phyloP scores from a whole-genome alignment of 1,140 invertebrate genomes.

The Macrobrachium rosenbergii region DNA sequence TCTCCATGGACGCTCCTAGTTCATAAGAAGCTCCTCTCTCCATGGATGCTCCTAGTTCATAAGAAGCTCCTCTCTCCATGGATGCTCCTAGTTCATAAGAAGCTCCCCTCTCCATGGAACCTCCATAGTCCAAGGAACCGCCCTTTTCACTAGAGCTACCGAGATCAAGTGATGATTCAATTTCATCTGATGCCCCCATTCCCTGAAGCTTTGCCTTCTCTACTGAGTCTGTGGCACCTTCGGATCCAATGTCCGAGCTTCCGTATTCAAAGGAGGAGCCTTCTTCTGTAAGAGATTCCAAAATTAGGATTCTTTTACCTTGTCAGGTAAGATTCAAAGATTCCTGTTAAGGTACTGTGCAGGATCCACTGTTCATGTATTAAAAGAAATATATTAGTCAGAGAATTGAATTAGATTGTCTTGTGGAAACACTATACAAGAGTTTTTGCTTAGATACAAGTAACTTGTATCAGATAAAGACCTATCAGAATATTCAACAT shows the following conservation, averaged over 20 bases:
- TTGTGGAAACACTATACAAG: too few relatives aligned
- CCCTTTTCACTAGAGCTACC: constrained; percentile 39
- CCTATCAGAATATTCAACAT: background rate
- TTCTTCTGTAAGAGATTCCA: constrained; percentile 35
- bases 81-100: constrained; percentile 38
- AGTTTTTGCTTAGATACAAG: too few relatives aligned
- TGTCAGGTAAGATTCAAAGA: too few relatives aligned
- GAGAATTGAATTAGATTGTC: too few relatives aligned
- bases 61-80: constrained; percentile 16
- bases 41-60: constrained; percentile 29
- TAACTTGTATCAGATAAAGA: background rate
- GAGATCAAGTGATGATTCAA: constrained; percentile 48
- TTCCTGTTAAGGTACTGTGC: too few relatives aligned
- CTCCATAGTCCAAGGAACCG: constrained; percentile 26
- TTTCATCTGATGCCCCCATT: constrained; percentile 25
- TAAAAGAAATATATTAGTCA: too few relatives aligned
- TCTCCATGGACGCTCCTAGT: constrained; percentile 26
- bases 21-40: constrained; percentile 44
- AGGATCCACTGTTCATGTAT: too few relatives aligned
- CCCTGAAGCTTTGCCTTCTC: background rate
- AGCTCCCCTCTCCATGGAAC: constrained; percentile 22
- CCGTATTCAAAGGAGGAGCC: constrained; percentile 49
- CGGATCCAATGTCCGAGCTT: constrained; percentile 49
- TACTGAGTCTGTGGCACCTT: background rate
- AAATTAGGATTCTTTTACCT: background rate